Percentiles rank a stretch among this genome's conserved stretches.
These are phyloP conservation scores for zebrafish (Danio rerio) DNA, from an alignment of 2,113 vertebrate species.

Conservation along the genomic window DNA sequence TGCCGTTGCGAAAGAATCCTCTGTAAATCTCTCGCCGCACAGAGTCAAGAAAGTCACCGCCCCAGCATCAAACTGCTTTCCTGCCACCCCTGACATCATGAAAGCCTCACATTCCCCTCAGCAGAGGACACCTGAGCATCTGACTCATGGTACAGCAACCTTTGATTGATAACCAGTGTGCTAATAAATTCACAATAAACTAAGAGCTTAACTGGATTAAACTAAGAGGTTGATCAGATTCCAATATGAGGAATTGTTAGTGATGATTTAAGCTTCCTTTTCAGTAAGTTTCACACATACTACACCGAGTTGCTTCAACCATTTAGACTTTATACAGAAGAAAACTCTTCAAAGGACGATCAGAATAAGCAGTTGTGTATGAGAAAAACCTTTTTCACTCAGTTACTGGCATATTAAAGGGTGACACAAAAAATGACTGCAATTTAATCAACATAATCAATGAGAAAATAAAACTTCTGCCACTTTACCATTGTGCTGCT, in stretches of 20 bases:
- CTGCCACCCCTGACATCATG: background rate
- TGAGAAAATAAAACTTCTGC: too few relatives aligned
- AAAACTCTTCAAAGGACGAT: background rate
- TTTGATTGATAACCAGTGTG: too few relatives aligned
- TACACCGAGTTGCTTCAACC: background rate
- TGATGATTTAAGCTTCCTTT: background rate
- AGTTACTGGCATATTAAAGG: background rate
- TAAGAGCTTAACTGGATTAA: background rate
- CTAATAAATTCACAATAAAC: too few relatives aligned
- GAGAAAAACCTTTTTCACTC: background rate
- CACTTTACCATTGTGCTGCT: slow-evolving; percentile 42
- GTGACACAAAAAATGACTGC: background rate
- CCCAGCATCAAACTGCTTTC: background rate
- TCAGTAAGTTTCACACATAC: background rate
- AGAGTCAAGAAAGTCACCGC: slow-evolving; percentile 17
- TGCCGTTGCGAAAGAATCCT: slow-evolving; percentile 67
- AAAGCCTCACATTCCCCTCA: background rate
- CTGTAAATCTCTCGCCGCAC: slow-evolving; percentile 31
- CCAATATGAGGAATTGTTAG: slow-evolving; percentile 31
- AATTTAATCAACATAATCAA: background rate
- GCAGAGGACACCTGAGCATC: too few relatives aligned
- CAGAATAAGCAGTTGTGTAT: background rate
- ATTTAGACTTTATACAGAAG: background rate
- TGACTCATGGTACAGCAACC: too few relatives aligned
- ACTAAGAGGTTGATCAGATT: background rate